Evolutionary conservation across 2,888 invertebrate species (phyloP).

Genomic region (Geotrupes spiniger): DNA sequence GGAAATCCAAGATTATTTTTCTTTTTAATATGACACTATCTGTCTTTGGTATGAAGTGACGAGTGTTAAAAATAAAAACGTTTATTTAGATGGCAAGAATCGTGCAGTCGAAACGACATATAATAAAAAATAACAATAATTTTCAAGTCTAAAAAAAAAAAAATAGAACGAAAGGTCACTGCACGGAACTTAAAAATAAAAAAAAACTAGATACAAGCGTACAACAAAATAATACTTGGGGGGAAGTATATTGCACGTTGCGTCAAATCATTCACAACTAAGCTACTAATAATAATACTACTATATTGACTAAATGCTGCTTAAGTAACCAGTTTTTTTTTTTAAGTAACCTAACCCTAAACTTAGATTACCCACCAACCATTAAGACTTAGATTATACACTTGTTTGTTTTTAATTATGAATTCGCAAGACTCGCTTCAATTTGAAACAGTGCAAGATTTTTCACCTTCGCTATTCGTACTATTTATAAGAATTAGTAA

Average conservation of each 20-base stretch:
- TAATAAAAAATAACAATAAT: conserved; percentile 33
- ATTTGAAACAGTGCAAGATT: not conserved
- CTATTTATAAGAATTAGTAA: conserved; percentile 1
- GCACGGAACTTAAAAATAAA: conserved; percentile 38
- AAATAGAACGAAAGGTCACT: conserved; percentile 33
- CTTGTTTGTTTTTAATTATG: conserved; percentile 30
- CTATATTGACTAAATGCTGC: conserved; percentile 49
- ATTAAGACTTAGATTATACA: conserved; percentile 44
- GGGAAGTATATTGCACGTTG: conserved; percentile 50
- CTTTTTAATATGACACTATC: conserved; percentile 44
- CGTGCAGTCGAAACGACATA: conserved; percentile 37
- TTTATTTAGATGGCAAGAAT: conserved; percentile 31
- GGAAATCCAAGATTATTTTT: conserved; percentile 33
- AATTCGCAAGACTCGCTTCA: conserved; percentile 11
- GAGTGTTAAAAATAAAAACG: conserved; percentile 33
- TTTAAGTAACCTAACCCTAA: conserved; percentile 30
- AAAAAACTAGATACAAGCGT: conserved; percentile 23
- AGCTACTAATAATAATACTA: conserved; percentile 42
- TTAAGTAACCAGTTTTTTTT: conserved; percentile 42
- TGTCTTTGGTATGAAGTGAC: conserved; percentile 50
- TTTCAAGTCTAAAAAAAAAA: conserved; percentile 25
- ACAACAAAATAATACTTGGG: conserved; percentile 44
- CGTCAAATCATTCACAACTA: conserved; percentile 38
- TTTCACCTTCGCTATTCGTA: not conserved
- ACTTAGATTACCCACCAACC: conserved; percentile 33